Evolutionary conservation across 2,888 invertebrate species (phyloP), one percentile per base, ranked within the genome.

Genomic region (Liposcelis brunnea): DNA sequence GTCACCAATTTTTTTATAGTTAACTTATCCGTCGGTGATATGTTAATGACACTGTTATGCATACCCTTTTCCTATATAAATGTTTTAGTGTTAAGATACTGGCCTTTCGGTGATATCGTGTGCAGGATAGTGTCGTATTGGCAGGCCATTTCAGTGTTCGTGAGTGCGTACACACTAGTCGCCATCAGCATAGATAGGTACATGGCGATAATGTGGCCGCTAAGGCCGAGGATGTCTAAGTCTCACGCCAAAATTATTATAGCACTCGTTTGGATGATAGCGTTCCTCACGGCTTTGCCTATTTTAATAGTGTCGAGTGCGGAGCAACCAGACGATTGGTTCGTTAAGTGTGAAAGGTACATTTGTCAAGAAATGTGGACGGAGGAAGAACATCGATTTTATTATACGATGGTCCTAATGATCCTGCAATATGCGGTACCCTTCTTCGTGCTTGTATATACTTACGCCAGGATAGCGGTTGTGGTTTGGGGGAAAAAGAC

Each of bases 1-100:
- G 87, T 91, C 2, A 91, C 91, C 35, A 93, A 93, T 62, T 86
- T 76, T 62, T 90, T 91, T 61, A 86, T 93, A 57, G 81, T 84
- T 58, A 86, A 85, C 61, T 67, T 93, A 51, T 89, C 91, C 0
- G 70, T 89, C 33, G 86, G 91, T 34, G 93, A 93, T 60, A 78
- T 93, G 49, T 65, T 91, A 47, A 89, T 93, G 79, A 83, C 89
- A 0, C 58, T 86, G 18, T 80, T 93, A 56, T 91, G 93, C 63
- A 81, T 93, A 50, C 91, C 91, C 2, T 90, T 90, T 58, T 82
- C 87, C 2, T 89, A 86, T 56, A 75, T 89, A 19, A 76, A 87
- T 10, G 77, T 77, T 55, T 66, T 85, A 43, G 68, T 90, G 52
- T 67, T 86, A 35, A 77, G 79, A 57, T 80, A 84, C 58, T 93